A percentile compares a stretch with the other conserved stretches of the same genome.
Conservation (phyloP, 2,888 invertebrate species). For the Enchytraeus crypticus region DNA sequence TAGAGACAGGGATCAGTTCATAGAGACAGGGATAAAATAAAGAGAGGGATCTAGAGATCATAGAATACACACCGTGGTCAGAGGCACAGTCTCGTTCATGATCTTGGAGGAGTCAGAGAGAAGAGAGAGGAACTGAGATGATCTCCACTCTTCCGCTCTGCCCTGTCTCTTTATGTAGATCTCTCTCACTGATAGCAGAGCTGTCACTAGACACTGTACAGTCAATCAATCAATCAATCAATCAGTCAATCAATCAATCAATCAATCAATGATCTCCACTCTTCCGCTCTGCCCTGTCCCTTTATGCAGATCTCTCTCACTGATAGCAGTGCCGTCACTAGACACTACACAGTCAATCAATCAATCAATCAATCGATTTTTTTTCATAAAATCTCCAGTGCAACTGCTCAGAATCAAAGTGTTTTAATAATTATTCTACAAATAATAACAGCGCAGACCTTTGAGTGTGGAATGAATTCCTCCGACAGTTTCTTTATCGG, state of each 20-base stretch:
- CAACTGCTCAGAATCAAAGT: no score
- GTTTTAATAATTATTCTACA: no score
- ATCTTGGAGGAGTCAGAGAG: constrained; percentile 89
- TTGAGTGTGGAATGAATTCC: constrained; percentile 89
- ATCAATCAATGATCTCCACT: constrained; percentile 80
- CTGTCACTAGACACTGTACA: constrained; percentile 59
- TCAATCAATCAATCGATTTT: no score
- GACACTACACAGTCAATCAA: constrained; percentile 21
- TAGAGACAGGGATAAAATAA: no score
- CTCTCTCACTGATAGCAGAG: constrained; percentile 75
- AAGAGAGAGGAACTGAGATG: constrained; percentile 61
- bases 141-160: constrained; percentile 83
- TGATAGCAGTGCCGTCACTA: constrained; percentile 78
- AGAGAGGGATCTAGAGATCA: no score
- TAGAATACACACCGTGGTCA: neutral
- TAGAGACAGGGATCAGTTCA: no score
- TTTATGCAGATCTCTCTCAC: constrained; percentile 76
- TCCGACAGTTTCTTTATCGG: constrained; percentile 90
- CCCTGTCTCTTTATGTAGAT: constrained; percentile 83
- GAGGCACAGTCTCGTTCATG: constrained; percentile 58
- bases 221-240: no score
- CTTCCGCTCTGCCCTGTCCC: constrained; percentile 83
- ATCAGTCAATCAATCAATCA: no score
- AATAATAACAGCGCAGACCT: no score
- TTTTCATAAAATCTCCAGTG: no score